Percentiles rank a stretch among this genome's conserved stretches.
phyloP scores from a whole-genome alignment of 2,797 vertebrate species.

The Chaetodon trifasciatus region DNA sequence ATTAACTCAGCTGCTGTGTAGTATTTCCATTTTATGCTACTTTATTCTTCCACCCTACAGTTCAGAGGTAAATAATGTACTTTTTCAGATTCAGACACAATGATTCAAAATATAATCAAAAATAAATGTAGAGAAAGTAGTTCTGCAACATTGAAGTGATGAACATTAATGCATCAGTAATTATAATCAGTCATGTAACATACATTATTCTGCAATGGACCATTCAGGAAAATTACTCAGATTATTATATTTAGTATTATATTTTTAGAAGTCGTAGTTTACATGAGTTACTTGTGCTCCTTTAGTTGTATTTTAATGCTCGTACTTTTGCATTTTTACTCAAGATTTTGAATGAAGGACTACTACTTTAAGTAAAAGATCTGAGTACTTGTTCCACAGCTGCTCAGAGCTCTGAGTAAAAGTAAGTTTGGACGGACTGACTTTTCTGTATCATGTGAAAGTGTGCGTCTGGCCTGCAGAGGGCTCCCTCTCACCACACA shows the following conservation, averaged over 20 bases:
- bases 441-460: fast-evolving
- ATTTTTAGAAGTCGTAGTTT: too few relatives aligned
- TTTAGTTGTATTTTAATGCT: too few relatives aligned
- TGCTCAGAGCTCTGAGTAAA: not conserved
- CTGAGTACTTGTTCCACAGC: not conserved
- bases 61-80: not conserved
- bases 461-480: constrained; percentile 26
- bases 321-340: not conserved
- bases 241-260: too few relatives aligned
- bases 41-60: not conserved
- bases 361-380: not conserved
- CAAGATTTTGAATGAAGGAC: not conserved
- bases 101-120: too few relatives aligned
- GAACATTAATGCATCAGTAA: not conserved
- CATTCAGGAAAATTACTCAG: not conserved
- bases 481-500: constrained; percentile 42
- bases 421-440: not conserved
- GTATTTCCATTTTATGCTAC: not conserved
- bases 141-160: not conserved
- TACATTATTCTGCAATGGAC: not conserved
- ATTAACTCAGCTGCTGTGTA: not conserved
- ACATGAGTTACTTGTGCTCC: too few relatives aligned
- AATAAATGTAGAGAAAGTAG: too few relatives aligned
- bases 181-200: not conserved
- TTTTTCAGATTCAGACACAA: not conserved